Evolutionary conservation across 2,113 vertebrate species (phyloP), one percentile per base, ranked within the genome.

Genomic region (Hippocampus comes): DNA sequence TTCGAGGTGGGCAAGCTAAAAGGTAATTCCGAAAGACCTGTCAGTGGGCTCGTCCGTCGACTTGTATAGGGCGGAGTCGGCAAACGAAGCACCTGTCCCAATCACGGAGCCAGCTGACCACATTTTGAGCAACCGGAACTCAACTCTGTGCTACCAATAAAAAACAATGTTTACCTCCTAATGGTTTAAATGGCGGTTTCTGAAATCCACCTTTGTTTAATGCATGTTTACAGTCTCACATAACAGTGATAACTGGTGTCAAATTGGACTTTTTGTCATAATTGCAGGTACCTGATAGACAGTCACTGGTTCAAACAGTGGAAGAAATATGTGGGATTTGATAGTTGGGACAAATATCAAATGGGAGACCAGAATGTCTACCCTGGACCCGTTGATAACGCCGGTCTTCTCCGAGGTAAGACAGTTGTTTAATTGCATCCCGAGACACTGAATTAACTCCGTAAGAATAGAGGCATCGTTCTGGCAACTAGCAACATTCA

Each of bases 281-380:
- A n/a, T 30, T 87, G 27, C 88, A 99, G 97, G 97, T 99, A 96
- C 86, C 91, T 99, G 65, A 96, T 98, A 73, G 97, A 99, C 92
- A 98, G 96, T 91, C 96, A 93, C 84, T 99, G 97, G 97, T 99
- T 99, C 90, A 99, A 99, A 92, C 96, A 98, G 92, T 99, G 97
- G 97, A 99, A 98, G 87, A 99, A 99, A 90, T 98, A 98, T 94
- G 97, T 99, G 92, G 97, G 97, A 63, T 99, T 94, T 94, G 97
- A 99, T 91, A 98, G 95, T 82, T 99, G 97, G 97, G 97, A 99
- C 91, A 98, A 98, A 89, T 98, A 98, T 82, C 97, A 99, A 90
- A 97, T 97, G 96, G 97, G 96, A 75, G 96, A 98, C 90, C 96
- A 99, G 87, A 96, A 95, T 90, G 96, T 97, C 78, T 99, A 99